Evolutionary conservation across 2,113 vertebrate genomes (phyloP).

Genomic region (Polyodon spathula): DNA sequence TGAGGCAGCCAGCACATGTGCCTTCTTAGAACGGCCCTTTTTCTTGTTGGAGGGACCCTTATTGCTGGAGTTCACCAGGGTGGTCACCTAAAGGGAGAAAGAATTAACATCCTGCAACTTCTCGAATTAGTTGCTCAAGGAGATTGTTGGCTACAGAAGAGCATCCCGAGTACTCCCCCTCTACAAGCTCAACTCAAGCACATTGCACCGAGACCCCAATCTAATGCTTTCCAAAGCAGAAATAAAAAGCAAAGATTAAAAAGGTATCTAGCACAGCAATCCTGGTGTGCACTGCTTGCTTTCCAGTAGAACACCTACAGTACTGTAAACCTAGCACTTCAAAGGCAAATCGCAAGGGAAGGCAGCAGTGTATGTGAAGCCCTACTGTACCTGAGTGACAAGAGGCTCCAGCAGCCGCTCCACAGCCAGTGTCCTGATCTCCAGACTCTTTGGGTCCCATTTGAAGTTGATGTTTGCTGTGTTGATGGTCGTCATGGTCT

Average conservation of each 20-base stretch:
- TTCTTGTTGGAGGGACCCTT: slow-evolving; percentile 98
- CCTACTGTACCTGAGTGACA: slow-evolving; percentile 92
- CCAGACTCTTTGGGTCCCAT: slow-evolving; percentile 97
- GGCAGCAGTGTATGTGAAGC: background rate
- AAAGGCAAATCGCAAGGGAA: no score
- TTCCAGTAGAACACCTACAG: background rate
- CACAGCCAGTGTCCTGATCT: slow-evolving; percentile 93
- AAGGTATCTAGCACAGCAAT: background rate
- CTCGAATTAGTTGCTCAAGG: background rate
- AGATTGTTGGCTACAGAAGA: background rate
- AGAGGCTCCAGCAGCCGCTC: slow-evolving; percentile 90
- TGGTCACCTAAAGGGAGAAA: slow-evolving; percentile 72
- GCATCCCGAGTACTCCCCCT: slow-evolving; percentile 9
- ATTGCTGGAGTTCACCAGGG: slow-evolving; percentile 92
- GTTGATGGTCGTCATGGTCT: slow-evolving; percentile 78
- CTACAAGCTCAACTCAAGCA: slow-evolving; percentile 18
- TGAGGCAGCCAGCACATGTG: slow-evolving; percentile 91
- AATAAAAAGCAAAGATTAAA: slow-evolving; percentile 11
- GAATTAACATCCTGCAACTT: background rate
- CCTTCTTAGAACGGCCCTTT: slow-evolving; percentile 97
- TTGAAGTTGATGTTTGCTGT: slow-evolving; percentile 92
- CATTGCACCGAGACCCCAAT: no score
- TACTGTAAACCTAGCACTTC: no score
- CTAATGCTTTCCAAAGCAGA: no score
- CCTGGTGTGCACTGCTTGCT: no score